phyloP scores from a whole-genome alignment of 1,140 invertebrate genomes.

The Scaptomyza pallida region DNA sequence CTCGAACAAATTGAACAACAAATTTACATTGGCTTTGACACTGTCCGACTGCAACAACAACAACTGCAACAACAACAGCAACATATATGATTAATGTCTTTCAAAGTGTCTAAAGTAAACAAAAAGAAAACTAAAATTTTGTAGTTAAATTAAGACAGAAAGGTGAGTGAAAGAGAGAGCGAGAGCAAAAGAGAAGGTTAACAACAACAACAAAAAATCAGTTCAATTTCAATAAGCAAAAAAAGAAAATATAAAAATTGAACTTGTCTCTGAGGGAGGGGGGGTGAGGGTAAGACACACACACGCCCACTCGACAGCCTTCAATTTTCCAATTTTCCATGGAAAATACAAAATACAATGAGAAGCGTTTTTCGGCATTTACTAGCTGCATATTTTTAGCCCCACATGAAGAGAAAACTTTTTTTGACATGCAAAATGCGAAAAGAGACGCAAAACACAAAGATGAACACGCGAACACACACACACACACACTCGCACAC shows the following conservation, averaged over 20 bases:
- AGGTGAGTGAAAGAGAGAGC: constrained; percentile 9
- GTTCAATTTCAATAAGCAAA: background rate
- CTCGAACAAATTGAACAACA: constrained; percentile 27
- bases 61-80: constrained; percentile 11
- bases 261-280: background rate
- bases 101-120: constrained; percentile 38
- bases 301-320: constrained; percentile 22
- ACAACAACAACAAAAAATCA: background rate
- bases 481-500: constrained; percentile 39
- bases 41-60: constrained; percentile 35
- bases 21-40: constrained; percentile 66
- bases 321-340: constrained; percentile 58
- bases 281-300: too few species aligned
- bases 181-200: constrained; percentile 9
- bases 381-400: constrained; percentile 48
- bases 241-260: constrained; percentile 28
- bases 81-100: constrained; percentile 60
- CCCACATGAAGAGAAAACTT: constrained; percentile 24
- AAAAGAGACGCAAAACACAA: constrained; percentile 51
- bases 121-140: constrained; percentile 30
- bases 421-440: constrained; percentile 60
- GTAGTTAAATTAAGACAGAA: constrained; percentile 48
- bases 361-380: constrained; percentile 51
- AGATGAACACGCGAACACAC: constrained; percentile 30
- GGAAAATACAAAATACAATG: constrained; percentile 41